Evolutionary conservation across 1,140 invertebrate species (phyloP).

Genomic region (Eupristina koningsbergeri): DNA sequence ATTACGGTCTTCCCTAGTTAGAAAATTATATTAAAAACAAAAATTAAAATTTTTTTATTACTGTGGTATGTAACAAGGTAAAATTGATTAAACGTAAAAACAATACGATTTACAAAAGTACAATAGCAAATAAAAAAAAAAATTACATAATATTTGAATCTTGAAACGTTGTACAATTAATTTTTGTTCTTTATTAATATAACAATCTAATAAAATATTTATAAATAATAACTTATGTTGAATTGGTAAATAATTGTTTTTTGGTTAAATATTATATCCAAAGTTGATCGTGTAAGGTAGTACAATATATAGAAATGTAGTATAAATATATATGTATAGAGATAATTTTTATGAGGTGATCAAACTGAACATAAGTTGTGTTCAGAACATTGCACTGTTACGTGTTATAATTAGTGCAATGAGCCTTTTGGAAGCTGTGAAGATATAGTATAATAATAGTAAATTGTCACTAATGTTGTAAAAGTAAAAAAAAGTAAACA

Average conservation of each 20-base stretch:
- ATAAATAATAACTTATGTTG: constrained; percentile 14
- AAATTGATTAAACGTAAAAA: no score
- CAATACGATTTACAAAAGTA: background rate
- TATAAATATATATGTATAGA: constrained; percentile 35
- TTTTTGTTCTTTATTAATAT: background rate
- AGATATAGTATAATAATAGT: constrained; percentile 44
- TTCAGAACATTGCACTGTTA: constrained; percentile 51
- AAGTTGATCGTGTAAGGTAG: constrained; percentile 42
- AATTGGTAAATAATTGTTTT: constrained; percentile 31
- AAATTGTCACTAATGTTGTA: constrained; percentile 28
- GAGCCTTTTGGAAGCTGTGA: constrained; percentile 54
- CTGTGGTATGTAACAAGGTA: no score
- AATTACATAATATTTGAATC: background rate
- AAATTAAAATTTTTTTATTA: no score
- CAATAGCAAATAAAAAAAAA: background rate
- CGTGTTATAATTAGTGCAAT: constrained; percentile 44
- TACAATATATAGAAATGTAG: constrained; percentile 36
- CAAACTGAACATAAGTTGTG: constrained; percentile 43
- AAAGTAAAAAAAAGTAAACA: constrained; percentile 43
- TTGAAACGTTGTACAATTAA: background rate
- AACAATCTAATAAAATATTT: background rate
- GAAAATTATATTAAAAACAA: constrained; percentile 46
- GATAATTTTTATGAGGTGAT: constrained; percentile 43
- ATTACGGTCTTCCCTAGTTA: constrained; percentile 46
- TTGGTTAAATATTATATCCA: constrained; percentile 47